Conservation (phyloP, 2,113 vertebrate genomes). For the human (Homo sapiens) region DNA sequence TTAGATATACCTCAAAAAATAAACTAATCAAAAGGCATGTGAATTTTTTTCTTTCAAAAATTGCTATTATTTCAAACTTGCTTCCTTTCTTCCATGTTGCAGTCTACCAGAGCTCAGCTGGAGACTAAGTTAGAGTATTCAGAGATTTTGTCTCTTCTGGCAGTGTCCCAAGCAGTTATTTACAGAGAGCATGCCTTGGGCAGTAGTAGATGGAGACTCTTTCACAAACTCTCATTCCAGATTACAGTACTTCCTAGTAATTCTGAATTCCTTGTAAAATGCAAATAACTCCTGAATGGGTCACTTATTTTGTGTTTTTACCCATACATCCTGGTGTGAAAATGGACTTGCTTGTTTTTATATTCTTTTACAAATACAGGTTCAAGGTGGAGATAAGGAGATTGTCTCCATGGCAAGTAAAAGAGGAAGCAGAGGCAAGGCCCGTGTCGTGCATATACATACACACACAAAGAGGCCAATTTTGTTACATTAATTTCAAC, state of each 20-base stretch:
- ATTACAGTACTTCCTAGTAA: not conserved
- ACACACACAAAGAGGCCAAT: accelerated
- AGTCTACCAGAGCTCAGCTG: not conserved
- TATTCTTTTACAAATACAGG: not conserved
- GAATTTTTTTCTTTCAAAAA: not conserved
- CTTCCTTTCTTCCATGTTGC: not conserved
- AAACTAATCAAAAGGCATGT: not conserved
- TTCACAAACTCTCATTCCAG: not conserved
- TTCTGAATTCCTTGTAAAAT: not conserved
- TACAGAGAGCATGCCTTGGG: too few relatives aligned
- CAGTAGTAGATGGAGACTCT: not conserved
- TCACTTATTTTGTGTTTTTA: not conserved
- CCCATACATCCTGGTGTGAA: not conserved
- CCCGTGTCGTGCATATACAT: not conserved
- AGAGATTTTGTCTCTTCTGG: not conserved
- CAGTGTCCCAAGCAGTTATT: not conserved
- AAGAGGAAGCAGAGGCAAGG: accelerated
- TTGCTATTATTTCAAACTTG: not conserved
- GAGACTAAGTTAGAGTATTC: not conserved
- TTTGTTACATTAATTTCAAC: not conserved
- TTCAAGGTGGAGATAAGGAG: not conserved
- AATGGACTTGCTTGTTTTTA: not conserved
- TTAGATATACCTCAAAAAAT: not conserved
- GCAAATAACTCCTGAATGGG: not conserved
- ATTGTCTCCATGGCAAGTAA: not conserved